These are phyloP conservation scores for Acronicta psi DNA, from an alignment of 2,888 invertebrate genomes.

Conservation along the genomic window DNA sequence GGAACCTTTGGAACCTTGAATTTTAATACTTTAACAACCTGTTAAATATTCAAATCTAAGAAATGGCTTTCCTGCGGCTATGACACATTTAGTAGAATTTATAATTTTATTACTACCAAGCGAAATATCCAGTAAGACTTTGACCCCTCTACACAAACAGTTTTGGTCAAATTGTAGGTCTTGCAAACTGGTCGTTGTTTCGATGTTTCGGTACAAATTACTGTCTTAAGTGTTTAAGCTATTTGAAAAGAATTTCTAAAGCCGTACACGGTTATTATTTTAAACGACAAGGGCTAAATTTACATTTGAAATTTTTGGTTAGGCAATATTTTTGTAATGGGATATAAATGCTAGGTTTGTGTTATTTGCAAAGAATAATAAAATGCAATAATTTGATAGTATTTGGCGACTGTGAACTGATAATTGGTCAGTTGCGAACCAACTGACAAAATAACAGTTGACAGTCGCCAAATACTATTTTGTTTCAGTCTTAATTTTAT, in stretches of 20 bases:
- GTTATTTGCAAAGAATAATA: too few species aligned
- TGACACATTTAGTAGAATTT: conserved; percentile 73
- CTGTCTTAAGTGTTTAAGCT: conserved; percentile 73
- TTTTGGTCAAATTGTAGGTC: not conserved
- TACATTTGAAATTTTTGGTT: conserved; percentile 58
- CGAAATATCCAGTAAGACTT: conserved; percentile 39
- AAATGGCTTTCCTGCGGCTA: conserved; percentile 73
- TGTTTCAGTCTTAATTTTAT: too few species aligned
- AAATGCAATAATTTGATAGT: too few species aligned
- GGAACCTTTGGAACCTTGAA: conserved; percentile 49
- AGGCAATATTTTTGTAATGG: conserved; percentile 13
- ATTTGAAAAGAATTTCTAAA: conserved; percentile 72
- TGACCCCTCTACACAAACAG: conserved; percentile 6
- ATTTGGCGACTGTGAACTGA: too few species aligned
- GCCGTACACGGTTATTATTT: conserved; percentile 60
- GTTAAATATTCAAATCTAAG: conserved; percentile 73
- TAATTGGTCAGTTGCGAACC: too few species aligned
- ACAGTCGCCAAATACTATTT: too few species aligned
- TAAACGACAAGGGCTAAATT: conserved; percentile 64
- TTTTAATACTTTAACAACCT: conserved; percentile 64
- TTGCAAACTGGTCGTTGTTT: conserved; percentile 42
- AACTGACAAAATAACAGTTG: too few species aligned
- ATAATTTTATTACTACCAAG: conserved; percentile 75
- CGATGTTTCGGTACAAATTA: conserved; percentile 69
- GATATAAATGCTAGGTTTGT: not conserved